Percentiles rank a stretch among this genome's conserved stretches.
phyloP scores from a whole-genome alignment of 2,888 invertebrate species.

The Nephrotoma appendiculata region DNA sequence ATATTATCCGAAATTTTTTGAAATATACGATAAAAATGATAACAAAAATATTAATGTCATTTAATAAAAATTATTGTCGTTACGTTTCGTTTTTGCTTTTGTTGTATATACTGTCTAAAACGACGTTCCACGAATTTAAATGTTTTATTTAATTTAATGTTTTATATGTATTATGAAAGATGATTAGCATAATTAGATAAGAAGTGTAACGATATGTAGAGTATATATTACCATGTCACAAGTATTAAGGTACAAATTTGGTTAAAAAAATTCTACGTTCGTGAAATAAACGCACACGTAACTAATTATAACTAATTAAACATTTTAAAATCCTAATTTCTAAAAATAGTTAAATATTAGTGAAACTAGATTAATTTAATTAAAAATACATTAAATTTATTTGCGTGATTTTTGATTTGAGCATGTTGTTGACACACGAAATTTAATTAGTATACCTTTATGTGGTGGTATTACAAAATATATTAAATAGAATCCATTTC shows the following conservation, averaged over 20 bases:
- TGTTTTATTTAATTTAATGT: neutral
- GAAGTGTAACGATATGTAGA: neutral
- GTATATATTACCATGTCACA: neutral
- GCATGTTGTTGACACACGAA: too few relatives aligned
- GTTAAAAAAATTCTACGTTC: neutral
- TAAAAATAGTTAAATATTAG: too few relatives aligned
- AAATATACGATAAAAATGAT: neutral
- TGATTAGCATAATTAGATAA: neutral
- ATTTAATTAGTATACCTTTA: too few relatives aligned
- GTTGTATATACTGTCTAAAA: neutral
- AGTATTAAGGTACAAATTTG: neutral
- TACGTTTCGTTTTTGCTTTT: neutral
- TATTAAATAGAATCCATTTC: too few relatives aligned
- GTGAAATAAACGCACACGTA: neutral
- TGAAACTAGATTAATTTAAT: too few relatives aligned
- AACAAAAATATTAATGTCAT: neutral
- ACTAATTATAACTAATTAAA: neutral
- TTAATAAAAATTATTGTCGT: neutral
- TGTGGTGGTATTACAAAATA: too few relatives aligned
- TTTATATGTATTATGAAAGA: neutral
- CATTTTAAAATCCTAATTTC: too few relatives aligned
- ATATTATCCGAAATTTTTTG: neutral
- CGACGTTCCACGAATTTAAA: neutral
- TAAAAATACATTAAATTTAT: too few relatives aligned
- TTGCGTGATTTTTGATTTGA: too few relatives aligned